Base-by-base conservation (phyloP, 2,888 invertebrate species). In the Bhutanitis thaidina region DNA sequence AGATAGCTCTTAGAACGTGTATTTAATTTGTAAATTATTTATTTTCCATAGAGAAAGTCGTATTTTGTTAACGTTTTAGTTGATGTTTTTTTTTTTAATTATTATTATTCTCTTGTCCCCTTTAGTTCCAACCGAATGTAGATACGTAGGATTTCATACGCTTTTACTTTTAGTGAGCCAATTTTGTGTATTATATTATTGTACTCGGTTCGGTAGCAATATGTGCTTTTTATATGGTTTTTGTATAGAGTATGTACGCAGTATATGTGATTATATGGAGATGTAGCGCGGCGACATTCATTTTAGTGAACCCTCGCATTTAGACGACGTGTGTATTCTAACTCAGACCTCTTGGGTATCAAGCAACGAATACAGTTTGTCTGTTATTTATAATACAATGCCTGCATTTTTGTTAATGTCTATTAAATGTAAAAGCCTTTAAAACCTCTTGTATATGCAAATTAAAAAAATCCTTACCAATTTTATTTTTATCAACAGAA, bases 61-160 rank as follows among this genome's bases (percentile, higher is more conserved):
- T 89, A 89, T 88, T 89, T 88, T 89, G 87, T 89, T 89, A 88
- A 89, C 86, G 88, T 88, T 89, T 84, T 89, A 89, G 88, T 88
- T 88, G 87, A 87, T 88, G 82, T 85, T 88, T 84, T 73, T 74
- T 73, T 78, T 52, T 44, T 39, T 51, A 45, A 51, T 51, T 51
- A 49, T 49, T 38, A 41, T 46, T 46, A 80, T 81, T 80, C 73
- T 83, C 78, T 81, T 77, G 74, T 71, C 74, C 77, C 83, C 71
- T 67, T 39, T 84, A 85, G 86, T 80, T 83, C 83, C 83, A 83
- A 80, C 83, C 75, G 81, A 80, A 71, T 77, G 85, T 88, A 88
- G 88, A 77, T 79, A 71, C 74, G 72, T 89, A 88, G 88, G 81
- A 80, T 81, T 74, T 85, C 79, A 88, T 89, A 88, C 89, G 89